Percentiles rank a stretch among this genome's conserved stretches.
phyloP scores from a whole-genome alignment of 2,888 invertebrate genomes.

The Nyleta sp. region DNA sequence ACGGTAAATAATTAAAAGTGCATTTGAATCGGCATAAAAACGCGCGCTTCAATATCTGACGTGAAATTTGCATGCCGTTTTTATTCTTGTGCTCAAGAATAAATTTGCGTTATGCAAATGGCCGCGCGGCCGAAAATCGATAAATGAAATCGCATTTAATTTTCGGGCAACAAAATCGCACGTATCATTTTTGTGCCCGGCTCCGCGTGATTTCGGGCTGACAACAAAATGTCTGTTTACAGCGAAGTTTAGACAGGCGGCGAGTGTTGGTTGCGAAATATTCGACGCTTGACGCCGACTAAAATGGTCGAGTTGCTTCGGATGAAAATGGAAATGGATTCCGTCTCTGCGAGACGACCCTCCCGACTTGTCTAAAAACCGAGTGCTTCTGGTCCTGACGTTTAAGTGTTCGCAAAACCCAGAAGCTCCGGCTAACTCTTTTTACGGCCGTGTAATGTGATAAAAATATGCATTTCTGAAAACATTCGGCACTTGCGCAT shows the following conservation, averaged over 20 bases:
- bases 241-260: slow-evolving; percentile 59
- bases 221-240: slow-evolving; percentile 59
- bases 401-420: slow-evolving; percentile 55
- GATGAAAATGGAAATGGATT: slow-evolving; percentile 64
- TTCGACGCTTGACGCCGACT: slow-evolving; percentile 58
- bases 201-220: slow-evolving; percentile 35
- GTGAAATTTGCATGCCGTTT: slow-evolving; percentile 10
- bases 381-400: slow-evolving; percentile 57
- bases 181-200: slow-evolving; percentile 23
- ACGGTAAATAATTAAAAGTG: neutral
- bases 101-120: slow-evolving; percentile 36
- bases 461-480: slow-evolving; percentile 46
- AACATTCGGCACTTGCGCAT: slow-evolving; percentile 26
- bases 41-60: slow-evolving; percentile 15
- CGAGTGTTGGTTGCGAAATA: slow-evolving; percentile 52
- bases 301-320: slow-evolving; percentile 61
- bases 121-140: slow-evolving; percentile 19
- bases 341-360: slow-evolving; percentile 57
- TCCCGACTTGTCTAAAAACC: slow-evolving; percentile 56
- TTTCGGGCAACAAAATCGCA: slow-evolving; percentile 6
- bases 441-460: slow-evolving; percentile 18
- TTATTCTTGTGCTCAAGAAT: slow-evolving; percentile 7
- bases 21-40: slow-evolving; percentile 4
- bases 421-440: slow-evolving; percentile 50
- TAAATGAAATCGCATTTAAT: slow-evolving; percentile 15